Base-by-base conservation (phyloP, 2,888 invertebrate species). In the Lypha dubia region DNA sequence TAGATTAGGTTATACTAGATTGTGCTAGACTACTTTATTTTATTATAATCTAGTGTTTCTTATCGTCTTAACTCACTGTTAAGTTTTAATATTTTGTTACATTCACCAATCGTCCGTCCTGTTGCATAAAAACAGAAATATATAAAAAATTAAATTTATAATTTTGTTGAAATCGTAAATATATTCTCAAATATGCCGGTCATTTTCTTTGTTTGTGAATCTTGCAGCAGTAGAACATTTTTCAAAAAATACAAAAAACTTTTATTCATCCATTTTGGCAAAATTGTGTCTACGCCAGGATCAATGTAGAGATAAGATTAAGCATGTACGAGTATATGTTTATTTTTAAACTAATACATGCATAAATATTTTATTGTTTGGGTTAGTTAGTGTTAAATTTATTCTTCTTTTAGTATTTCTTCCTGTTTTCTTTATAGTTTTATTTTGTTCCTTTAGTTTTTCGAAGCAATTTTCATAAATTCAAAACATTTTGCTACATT, bases 401-500 rank as follows among this genome's bases (percentile, higher is more conserved):
- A 68, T 79, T 84, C 44, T 83, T 84, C 44, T 56, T 51, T 74
- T 79, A 32, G 24, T 46, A 46, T 17, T 76, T 67, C 53, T 65
- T 53, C 17, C n/a, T n/a, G n/a, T 38, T 56, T 24, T 67, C 46
- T 44, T 71, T 83, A 51, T 20, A 56, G 70, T 35, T 24, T 32
- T 38, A 41, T 24, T 38, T 68, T 56, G 53, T 62, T 68, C 32
- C 49, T 71, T 79, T 83, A 76, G 22, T 76, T 82, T 81, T 87
- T 79, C 79, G 46, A 83, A 86, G 83, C 81, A 85, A 86, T 85
- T 87, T 87, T 85, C 86, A 87, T 87, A 86, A 87, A 86, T 87
- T 86, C 86, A 77, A 85, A 86, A 86, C 68, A 80, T 68, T 74
- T 80, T 80, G 67, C 70, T 81, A 51, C 63, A 56, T 28, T 56